Evolutionary conservation across 2,888 invertebrate species (phyloP).

Genomic region (Andricus curvator): DNA sequence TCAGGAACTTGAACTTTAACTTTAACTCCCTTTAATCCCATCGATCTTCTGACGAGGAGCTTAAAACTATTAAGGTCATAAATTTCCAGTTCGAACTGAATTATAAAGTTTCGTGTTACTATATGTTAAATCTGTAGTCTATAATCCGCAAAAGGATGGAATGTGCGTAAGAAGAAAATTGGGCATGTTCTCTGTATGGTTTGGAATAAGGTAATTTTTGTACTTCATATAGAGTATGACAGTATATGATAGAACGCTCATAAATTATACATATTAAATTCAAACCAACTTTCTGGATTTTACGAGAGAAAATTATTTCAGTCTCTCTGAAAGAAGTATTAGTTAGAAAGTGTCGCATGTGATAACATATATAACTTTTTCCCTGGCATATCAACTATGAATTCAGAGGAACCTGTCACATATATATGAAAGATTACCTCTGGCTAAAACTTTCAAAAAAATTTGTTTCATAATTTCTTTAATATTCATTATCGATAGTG

Average conservation of each 20-base stretch:
- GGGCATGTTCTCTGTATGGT: not conserved
- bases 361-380: not conserved
- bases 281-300: not conserved
- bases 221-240: not conserved
- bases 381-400: not conserved
- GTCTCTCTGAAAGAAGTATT: not conserved
- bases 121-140: not conserved
- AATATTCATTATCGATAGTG: not conserved
- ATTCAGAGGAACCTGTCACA: not conserved
- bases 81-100: constrained; percentile 19
- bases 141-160: not conserved
- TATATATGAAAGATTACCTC: not conserved
- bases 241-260: not conserved
- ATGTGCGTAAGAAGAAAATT: not conserved
- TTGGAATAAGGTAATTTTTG: not conserved
- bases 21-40: constrained; percentile 28
- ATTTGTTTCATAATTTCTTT: not conserved
- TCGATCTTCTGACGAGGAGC: not conserved
- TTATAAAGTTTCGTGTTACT: constrained; percentile 14
- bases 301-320: not conserved
- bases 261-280: not conserved
- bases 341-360: not conserved
- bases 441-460: too few relatives aligned
- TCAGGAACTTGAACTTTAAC: constrained; percentile 5
- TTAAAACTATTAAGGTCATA: constrained; percentile 24